Evolutionary conservation across 2,888 invertebrate genomes (phyloP).

Genomic region (Nomada fabriciana): DNA sequence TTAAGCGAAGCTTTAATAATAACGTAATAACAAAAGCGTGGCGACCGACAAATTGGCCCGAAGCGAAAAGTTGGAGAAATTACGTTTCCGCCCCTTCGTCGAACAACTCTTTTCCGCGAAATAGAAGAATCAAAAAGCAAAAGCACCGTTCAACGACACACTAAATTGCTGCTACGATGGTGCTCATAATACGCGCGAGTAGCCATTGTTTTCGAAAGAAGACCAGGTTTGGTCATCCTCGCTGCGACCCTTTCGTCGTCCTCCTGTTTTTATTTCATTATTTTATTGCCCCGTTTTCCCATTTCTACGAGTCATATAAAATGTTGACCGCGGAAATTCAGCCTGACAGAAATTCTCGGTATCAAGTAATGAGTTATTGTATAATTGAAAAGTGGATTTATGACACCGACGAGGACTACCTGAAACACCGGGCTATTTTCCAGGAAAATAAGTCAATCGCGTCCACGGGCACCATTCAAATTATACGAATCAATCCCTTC

Average conservation of each 20-base stretch:
- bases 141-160: not conserved
- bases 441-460: constrained; percentile 26
- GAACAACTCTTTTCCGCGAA: not conserved
- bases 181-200: constrained; percentile 30
- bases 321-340: constrained; percentile 5
- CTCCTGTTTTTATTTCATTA: not conserved
- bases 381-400: constrained; percentile 50
- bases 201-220: constrained; percentile 38
- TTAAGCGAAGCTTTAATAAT: no score
- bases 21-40: no score
- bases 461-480: not conserved
- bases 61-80: not conserved
- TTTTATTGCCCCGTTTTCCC: not conserved
- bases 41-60: not conserved
- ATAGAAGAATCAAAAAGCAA: no score
- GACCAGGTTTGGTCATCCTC: constrained; percentile 6
- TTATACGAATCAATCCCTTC: constrained; percentile 35
- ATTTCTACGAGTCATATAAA: constrained; percentile 15
- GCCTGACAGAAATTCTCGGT: constrained; percentile 25
- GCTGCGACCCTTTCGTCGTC: constrained; percentile 13
- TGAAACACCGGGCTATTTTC: constrained; percentile 22
- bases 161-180: constrained; percentile 15
- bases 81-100: not conserved
- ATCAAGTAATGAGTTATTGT: constrained; percentile 49
- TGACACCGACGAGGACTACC: constrained; percentile 30